Evolutionary conservation across 2,113 vertebrate species (phyloP), one percentile per base, ranked within the genome.

Genomic region (Peromyscus maniculatus): DNA sequence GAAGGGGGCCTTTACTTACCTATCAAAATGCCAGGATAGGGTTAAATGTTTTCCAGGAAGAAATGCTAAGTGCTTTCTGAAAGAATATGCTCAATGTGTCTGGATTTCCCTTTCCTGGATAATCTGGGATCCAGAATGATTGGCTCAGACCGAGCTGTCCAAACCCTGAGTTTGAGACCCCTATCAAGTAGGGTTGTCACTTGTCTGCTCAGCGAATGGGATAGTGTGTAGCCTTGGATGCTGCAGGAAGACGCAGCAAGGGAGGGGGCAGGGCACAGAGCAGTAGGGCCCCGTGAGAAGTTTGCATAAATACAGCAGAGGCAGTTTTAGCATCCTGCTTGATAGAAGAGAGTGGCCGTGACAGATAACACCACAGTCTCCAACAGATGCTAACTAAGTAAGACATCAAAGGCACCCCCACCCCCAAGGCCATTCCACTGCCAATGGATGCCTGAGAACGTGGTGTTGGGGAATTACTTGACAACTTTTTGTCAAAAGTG

Each of bases 311-410:
- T 87, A 77, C 46, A 52, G 57, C 49, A 72, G 86, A 43, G 39
- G 52, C 16, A 62, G 11, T 95, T 91, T 92, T 91, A 71, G 52
- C 3, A 72, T 69, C 49, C 17, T 90, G 13, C 9, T 66, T 93
- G 11, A 16, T 9, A 57, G 43, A 96, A 94, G 69, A 84, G 66
- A 69, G 74, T 4, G 67, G 24, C 62, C 88, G 84, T 64, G 94
- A 62, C 31, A 84, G 13, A 28, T 64, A 89, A 33, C 22, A 91
- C 19, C 24, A 9, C 52, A 49, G 1, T 75, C 17, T 90, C 33
- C 71, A 92, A 57, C 57, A 88, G 72, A 72, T 55, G 22, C 46
- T 36, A 59, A 80, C 43, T 36, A 62, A 80, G 87, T 1, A 57
- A 82, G 66, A 62, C 71, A 93, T 78, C 21, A 80, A n/a, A 52